Conservation (phyloP, 2,113 vertebrate species). For the Marmota flaviventris region DNA sequence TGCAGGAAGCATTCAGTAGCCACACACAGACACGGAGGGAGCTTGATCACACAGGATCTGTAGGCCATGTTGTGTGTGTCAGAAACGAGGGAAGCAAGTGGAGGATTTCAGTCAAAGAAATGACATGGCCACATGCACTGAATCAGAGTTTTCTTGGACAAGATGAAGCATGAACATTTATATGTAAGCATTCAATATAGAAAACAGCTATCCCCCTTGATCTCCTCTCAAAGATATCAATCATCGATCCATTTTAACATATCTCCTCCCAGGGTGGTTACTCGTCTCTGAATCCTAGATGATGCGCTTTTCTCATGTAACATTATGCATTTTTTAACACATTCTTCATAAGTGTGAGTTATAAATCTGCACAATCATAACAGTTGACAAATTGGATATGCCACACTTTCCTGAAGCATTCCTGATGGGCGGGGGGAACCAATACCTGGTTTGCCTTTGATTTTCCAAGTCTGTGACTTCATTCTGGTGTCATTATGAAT, state of each 20-base stretch:
- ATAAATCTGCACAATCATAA: neutral
- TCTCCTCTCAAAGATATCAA: neutral
- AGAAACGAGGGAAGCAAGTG: neutral
- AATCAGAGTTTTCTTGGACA: neutral
- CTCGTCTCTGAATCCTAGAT: neutral
- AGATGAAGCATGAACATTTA: neutral
- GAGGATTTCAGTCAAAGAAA: neutral
- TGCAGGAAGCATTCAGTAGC: neutral
- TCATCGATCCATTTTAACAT: no score
- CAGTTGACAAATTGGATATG: neutral
- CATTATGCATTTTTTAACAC: neutral
- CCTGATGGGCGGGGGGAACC: neutral
- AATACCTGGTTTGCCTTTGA: accelerated
- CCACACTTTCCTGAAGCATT: neutral
- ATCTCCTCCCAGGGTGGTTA: neutral
- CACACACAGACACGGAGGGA: accelerated
- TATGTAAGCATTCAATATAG: neutral
- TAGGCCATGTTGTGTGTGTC: neutral
- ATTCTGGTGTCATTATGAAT: neutral
- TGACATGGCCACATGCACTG: neutral
- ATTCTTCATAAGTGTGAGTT: neutral
- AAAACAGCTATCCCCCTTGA: neutral
- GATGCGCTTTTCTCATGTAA: neutral
- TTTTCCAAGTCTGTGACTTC: neutral
- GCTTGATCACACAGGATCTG: neutral